Evolutionary conservation across 2,888 invertebrate genomes (phyloP), one percentile per base, ranked within the genome.

Genomic region (Ptychoptera albimana): DNA sequence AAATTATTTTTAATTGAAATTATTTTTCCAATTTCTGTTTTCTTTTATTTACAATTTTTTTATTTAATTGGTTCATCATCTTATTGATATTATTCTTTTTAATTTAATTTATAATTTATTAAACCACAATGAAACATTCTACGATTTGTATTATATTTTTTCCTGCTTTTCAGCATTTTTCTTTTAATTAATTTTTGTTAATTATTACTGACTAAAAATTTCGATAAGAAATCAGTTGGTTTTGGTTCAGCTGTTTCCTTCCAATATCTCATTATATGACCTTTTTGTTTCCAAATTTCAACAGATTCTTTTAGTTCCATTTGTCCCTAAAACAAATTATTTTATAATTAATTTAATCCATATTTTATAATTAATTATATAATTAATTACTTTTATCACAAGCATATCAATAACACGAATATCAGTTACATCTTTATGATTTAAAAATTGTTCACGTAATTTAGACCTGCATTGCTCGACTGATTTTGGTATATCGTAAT

Each of bases 241-340:
- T 86, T 88, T 2, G 81, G 79, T 51, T 88, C 83, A 43, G 74
- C 71, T 0, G 86, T 82, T 42, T 89, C 87, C 59, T 82, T 82
- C 69, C 89, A 94, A 60, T 78, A 89, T 45, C 69, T 60, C 93
- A 94, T 92, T 16, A 96, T 64, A 57, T 88, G 85, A 10, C 81
- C 78, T 52, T 82, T 82, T 57, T 91, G 89, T 63, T 92, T 92
- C 91, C 92, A 94, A 45, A 79, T 73, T 50, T 84, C 74, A 0
- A 80, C 80, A 1, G 80, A 71, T 70, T 96, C 94, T 58, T 85
- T 80, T 15, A 96, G 70, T 57, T 94, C 93, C 89, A 92, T 89
- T 75, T 92, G 92, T 41, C 92, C 92, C 89, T 91, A 59, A 49
- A 71, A 66, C 48, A 46, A 48, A 32, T 11, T 16, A 14, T 13